A percentile compares a stretch with the other conserved stretches of the same genome.
Evolutionary conservation across 35 echinoderm and acorn worm species (phyloP).

Genomic region (Heliocidaris tuberculata): DNA sequence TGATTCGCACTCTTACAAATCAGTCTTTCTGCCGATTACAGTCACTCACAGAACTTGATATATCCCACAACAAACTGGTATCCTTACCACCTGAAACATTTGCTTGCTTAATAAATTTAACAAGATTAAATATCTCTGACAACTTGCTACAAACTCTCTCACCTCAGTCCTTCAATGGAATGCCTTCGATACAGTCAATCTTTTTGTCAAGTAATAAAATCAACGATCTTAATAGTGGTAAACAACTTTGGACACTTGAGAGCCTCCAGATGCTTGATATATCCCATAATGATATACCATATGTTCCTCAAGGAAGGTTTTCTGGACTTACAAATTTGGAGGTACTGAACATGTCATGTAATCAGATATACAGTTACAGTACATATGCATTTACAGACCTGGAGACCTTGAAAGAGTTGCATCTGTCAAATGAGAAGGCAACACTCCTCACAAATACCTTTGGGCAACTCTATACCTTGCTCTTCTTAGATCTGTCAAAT

Average conservation of each 20-base stretch:
- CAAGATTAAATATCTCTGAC: background rate
- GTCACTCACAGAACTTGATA: background rate
- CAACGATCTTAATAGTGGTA: background rate
- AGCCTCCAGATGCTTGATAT: conserved; percentile 6
- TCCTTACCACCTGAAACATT: background rate
- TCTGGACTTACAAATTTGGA: background rate
- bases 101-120: background rate
- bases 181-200: background rate
- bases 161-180: background rate
- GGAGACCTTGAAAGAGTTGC: background rate
- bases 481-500: conserved; percentile 2
- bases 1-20: background rate
- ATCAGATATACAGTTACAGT: background rate
- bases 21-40: conserved; percentile 9
- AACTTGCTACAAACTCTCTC: background rate
- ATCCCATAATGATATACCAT: background rate
- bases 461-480: background rate
- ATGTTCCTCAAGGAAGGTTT: background rate
- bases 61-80: background rate
- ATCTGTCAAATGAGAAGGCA: background rate
- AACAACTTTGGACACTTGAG: background rate
- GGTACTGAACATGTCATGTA: background rate
- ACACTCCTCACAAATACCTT: background rate
- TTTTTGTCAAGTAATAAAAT: background rate
- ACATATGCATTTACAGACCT: background rate